phyloP scores from a whole-genome alignment of 2,888 invertebrate genomes.

The Keiferia lycopersicella region DNA sequence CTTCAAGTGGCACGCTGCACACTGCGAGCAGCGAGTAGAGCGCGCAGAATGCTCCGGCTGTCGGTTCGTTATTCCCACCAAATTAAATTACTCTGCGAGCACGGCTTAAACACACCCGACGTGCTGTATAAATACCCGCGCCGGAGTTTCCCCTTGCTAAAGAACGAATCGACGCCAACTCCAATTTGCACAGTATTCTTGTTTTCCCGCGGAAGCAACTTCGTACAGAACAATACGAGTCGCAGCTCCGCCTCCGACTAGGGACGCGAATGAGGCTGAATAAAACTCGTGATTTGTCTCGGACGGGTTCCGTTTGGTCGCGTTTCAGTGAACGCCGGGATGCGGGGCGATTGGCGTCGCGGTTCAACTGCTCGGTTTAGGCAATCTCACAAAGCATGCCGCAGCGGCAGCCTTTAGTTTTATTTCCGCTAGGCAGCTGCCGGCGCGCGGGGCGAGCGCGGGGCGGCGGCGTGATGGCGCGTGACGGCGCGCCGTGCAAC shows the following conservation, averaged over 20 bases:
- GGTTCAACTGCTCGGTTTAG: slow-evolving; percentile 3
- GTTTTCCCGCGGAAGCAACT: slow-evolving; percentile 19
- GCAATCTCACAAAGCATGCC: slow-evolving; percentile 11
- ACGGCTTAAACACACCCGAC: slow-evolving; percentile 11
- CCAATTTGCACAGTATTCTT: slow-evolving; percentile 22
- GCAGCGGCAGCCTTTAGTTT: background rate
- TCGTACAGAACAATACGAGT: slow-evolving; percentile 13
- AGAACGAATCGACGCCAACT: slow-evolving; percentile 19
- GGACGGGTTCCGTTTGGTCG: background rate
- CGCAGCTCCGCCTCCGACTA: background rate
- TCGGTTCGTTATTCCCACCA: slow-evolving; percentile 14
- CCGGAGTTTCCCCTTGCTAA: slow-evolving; percentile 6
- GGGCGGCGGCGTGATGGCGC: slow-evolving; percentile 4
- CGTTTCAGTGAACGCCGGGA: background rate
- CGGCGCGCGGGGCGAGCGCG: background rate
- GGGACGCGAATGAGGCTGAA: background rate
- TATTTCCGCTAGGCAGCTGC: background rate
- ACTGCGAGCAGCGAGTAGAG: background rate
- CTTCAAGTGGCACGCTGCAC: background rate
- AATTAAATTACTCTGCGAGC: slow-evolving; percentile 19
- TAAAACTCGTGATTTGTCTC: slow-evolving; percentile 5
- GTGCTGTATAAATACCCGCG: slow-evolving; percentile 6
- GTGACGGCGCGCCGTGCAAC: slow-evolving; percentile 9
- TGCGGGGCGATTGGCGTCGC: background rate
- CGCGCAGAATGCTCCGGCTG: slow-evolving; percentile 1